phyloP scores from a whole-genome alignment of 1,140 invertebrate species.

The Chrysopa pallens region DNA sequence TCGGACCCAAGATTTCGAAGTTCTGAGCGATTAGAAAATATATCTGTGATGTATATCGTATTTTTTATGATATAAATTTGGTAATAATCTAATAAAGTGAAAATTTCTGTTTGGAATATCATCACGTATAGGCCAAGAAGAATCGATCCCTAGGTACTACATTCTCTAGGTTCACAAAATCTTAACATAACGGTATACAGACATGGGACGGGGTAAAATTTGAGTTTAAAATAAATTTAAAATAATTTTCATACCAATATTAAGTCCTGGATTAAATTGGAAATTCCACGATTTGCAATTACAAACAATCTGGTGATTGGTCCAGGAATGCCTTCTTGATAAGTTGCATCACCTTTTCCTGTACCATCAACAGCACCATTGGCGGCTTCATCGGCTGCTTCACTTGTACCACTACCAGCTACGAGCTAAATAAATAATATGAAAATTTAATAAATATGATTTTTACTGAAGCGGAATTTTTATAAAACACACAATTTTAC shows the following conservation, averaged over 20 bases:
- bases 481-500: no score
- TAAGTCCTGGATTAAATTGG: slow-evolving; percentile 67
- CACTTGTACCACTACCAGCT: slow-evolving; percentile 34
- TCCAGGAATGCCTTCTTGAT: slow-evolving; percentile 61
- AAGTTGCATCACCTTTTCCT: slow-evolving; percentile 26
- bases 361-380: slow-evolving; percentile 29
- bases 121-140: no score
- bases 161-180: no score
- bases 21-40: no score
- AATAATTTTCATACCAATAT: slow-evolving; percentile 43
- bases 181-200: background rate
- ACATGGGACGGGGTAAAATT: background rate
- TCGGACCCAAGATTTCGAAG: no score
- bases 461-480: background rate
- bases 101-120: no score
- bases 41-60: no score
- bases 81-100: no score
- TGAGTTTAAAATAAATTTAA: background rate
- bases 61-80: no score
- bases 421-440: slow-evolving; percentile 37
- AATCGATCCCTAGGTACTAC: no score
- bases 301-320: slow-evolving; percentile 69
- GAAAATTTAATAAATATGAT: slow-evolving; percentile 7
- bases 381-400: slow-evolving; percentile 34
- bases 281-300: slow-evolving; percentile 63